Base-by-base conservation (phyloP, 2,113 vertebrate genomes). In the Cynopterus brachyotis region DNA sequence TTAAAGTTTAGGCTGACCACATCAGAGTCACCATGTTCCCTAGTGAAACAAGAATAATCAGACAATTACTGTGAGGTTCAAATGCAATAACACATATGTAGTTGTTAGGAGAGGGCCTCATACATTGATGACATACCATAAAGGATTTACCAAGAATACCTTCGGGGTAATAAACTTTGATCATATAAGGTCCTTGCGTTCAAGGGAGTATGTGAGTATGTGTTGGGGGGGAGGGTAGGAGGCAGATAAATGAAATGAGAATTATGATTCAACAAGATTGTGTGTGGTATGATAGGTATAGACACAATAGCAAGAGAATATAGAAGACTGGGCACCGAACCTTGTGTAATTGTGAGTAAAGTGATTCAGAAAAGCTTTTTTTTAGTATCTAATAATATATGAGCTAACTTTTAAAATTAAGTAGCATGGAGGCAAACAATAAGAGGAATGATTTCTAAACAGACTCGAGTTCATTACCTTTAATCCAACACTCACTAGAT, bases 41-140 rank as follows among this genome's bases (percentile, higher is more conserved):
- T 13, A 5, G 45, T 32, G n/a, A 82, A 62, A 50, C 11, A 4
- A 62, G n/a, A 87, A 50, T 37, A 76, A 24, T 0, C 32, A 22
- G 0, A 45, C 8, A 17, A 3, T 12, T 57, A 19, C 9, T 12
- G 5, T 4, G 62, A 79, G 22, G 9, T 40, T 50, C 88, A 28
- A 64, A 19, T 42, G 0, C 9, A 26, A 20, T n/a, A 6, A 5
- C 9, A 19, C 15, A 22, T 6, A 8, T 4, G 7, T 5, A 9
- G 16, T 50, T 59, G 42, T 75, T 37, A 32, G 72, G 20, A 47
- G 28, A n/a, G 12, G 32, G 17, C 9, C 4, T 64, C 15, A 10
- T n/a, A 4, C 20, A 20, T 15, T 24, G 37, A 45, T n/a, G 19
- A 26, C 4, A 42, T 60, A 28, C 24, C 13, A 22, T 62, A n/a